These are phyloP conservation scores for Paramormyrops kingsleyae DNA, from an alignment of 2,113 vertebrate genomes.

Conservation along the genomic window DNA sequence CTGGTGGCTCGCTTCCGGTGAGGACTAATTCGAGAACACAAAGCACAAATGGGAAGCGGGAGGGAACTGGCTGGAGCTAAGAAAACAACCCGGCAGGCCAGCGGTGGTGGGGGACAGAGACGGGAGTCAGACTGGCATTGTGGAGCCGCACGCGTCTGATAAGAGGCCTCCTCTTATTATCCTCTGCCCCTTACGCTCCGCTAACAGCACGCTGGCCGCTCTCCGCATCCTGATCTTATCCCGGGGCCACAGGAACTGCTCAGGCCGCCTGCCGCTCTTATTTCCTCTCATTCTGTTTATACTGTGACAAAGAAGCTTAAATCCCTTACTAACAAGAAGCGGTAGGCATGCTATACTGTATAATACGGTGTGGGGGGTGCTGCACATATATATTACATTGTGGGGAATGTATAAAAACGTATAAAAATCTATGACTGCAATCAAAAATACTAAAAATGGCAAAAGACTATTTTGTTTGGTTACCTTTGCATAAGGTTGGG, in stretches of 20 bases:
- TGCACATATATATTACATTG: neutral
- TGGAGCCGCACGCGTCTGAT: neutral
- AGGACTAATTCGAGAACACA: neutral
- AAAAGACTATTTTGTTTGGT: neutral
- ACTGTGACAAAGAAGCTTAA: neutral
- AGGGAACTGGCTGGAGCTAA: neutral
- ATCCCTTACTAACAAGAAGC: neutral
- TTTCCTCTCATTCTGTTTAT: neutral
- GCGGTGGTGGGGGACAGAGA: neutral
- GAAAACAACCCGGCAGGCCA: neutral
- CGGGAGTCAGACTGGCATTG: neutral
- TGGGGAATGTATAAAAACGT: neutral
- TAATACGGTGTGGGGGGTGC: no score
- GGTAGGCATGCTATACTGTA: neutral
- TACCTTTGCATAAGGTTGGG: neutral
- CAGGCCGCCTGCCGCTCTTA: neutral
- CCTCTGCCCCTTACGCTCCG: neutral
- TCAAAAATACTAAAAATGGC: neutral
- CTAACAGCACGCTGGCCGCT: neutral
- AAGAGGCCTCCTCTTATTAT: neutral
- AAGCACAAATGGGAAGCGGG: conserved; percentile 7
- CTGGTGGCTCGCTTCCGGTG: neutral
- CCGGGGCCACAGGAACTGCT: neutral
- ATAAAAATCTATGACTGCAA: neutral
- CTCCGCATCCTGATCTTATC: neutral